phyloP scores from a whole-genome alignment of 2,888 invertebrate genomes.

The Tinea trinotella region DNA sequence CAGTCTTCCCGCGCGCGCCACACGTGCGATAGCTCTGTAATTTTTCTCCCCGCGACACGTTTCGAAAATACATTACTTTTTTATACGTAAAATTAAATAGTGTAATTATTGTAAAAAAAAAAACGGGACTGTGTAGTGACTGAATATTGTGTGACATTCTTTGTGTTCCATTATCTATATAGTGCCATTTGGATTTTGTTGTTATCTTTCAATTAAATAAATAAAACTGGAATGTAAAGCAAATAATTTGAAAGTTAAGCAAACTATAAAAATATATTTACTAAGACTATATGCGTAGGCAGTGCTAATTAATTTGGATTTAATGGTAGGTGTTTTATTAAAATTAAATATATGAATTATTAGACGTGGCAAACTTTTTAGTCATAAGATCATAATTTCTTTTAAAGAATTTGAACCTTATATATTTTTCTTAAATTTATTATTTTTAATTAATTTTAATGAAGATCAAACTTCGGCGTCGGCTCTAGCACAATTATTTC shows the following conservation, averaged over 20 bases:
- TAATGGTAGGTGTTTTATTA: constrained; percentile 3
- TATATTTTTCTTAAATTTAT: background rate
- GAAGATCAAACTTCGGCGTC: background rate
- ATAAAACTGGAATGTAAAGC: constrained; percentile 14
- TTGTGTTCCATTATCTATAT: background rate
- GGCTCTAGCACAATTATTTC: background rate
- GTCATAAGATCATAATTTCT: background rate
- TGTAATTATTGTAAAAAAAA: constrained; percentile 1
- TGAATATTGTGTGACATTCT: constrained; percentile 2
- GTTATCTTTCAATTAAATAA: constrained; percentile 5
- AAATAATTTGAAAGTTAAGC: constrained; percentile 13
- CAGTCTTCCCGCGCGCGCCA: constrained; percentile 70
- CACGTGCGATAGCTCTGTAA: constrained; percentile 60
- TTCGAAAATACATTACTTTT: constrained; percentile 9
- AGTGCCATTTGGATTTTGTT: constrained; percentile 12
- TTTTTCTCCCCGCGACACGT: background rate
- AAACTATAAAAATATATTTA: background rate
- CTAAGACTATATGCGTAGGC: background rate
- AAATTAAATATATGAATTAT: background rate
- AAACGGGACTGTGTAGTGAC: background rate
- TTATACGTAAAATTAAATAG: background rate
- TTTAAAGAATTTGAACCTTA: background rate
- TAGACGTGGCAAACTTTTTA: background rate
- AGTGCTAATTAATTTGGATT: background rate
- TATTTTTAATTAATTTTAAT: background rate